Base-by-base conservation (phyloP, 37 sponge, comb jelly and placozoan genomes). In the Dysidea cf. avara region DNA sequence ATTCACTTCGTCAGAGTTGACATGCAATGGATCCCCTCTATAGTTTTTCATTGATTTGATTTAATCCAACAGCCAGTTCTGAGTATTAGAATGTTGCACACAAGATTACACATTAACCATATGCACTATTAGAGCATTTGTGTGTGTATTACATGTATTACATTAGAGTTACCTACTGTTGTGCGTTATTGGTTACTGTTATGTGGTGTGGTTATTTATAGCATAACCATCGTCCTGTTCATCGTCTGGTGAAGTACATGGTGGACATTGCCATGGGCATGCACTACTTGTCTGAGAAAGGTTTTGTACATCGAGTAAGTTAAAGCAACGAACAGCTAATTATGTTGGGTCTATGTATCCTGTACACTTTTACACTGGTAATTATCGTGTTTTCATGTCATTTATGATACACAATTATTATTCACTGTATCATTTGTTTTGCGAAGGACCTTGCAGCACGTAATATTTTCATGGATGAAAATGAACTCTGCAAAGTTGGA, bases 381-480 rank as follows among this genome's bases (percentile, higher is more conserved):
- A 18, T 13, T 11, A n/a, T n/a, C n/a, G n/a, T 58, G 61, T 58
- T 29, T 26, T 58, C 13, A 58, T 58, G 61, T 21, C 9, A n/a
- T 58, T n/a, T 11, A n/a, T n/a, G n/a, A n/a, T n/a, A n/a, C n/a
- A n/a, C n/a, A n/a, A n/a, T n/a, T n/a, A n/a, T n/a, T n/a, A 13
- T 49, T 18, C 16, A 18, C 16, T 18, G 16, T 49, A 16, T 18
- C 16, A 16, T 16, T 25, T 34, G 4, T n/a, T 58, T 46, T 50
- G 7, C 28, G 26, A 77, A 91, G 92, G 92, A 91, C 46, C 78
- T 91, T 0, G 92, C 92, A 6, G 93, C 93, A 18, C 73, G 93
- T 18, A 92, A 92, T 64, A 56, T 92, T 30, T 66, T 92, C 31
- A 75, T 92, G 16, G 77, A 69, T 13, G 82, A 78, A 12, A 53